Conservation (phyloP, 2,888 invertebrate species). For the Spodoptera littoralis region DNA sequence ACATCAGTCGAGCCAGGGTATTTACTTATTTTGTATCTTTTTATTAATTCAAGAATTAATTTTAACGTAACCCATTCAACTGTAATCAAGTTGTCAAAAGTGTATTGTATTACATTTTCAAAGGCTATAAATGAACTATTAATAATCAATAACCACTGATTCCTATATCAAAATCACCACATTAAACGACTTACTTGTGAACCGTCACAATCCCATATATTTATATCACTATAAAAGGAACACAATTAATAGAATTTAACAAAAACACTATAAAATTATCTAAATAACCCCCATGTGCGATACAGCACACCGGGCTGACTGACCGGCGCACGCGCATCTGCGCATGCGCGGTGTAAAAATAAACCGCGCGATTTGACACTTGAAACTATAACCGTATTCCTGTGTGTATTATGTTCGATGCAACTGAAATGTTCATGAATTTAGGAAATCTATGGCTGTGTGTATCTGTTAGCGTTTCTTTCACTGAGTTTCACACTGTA, state of each 20-base stretch:
- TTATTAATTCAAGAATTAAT: too few relatives aligned
- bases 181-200: conserved; percentile 26
- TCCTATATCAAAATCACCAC: too few relatives aligned
- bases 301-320: conserved; percentile 47
- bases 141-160: conserved; percentile 8
- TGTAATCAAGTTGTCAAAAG: not conserved
- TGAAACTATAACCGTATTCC: conserved; percentile 56
- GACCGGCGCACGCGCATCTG: conserved; percentile 53
- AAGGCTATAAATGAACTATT: conserved; percentile 6
- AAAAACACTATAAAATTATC: conserved; percentile 1
- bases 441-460: too few relatives aligned
- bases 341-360: conserved; percentile 65
- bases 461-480: too few relatives aligned
- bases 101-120: not conserved
- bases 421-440: not conserved
- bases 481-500: too few relatives aligned
- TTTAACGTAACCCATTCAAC: too few relatives aligned
- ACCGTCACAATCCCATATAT: conserved; percentile 3
- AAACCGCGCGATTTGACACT: conserved; percentile 54
- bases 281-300: conserved; percentile 42
- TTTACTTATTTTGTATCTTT: too few relatives aligned
- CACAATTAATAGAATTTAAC: not conserved
- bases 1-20: not conserved
- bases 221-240: not conserved
- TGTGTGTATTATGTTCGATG: conserved; percentile 4